Percentiles rank a stretch among this genome's conserved stretches.
Conservation (phyloP, 2,113 vertebrate genomes). For the Rhodinocichla rosea region DNA sequence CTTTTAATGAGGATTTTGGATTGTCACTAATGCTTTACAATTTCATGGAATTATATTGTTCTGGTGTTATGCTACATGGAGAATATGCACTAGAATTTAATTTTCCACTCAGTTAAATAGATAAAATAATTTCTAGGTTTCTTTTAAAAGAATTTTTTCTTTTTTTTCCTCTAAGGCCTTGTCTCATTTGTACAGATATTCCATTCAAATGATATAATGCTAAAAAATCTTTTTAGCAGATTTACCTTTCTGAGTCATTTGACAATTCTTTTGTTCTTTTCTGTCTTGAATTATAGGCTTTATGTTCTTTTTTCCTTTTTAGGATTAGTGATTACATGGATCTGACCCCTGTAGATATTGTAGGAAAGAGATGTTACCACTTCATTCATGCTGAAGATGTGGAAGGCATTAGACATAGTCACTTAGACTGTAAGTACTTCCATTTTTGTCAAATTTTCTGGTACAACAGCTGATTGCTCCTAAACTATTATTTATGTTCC, state of each 20-base stretch:
- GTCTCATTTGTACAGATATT: neutral
- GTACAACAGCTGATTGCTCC: neutral
- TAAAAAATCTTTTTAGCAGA: neutral
- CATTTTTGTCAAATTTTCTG: neutral
- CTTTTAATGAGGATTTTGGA: constrained; percentile 71
- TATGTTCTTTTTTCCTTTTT: constrained; percentile 52
- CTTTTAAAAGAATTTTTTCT: neutral
- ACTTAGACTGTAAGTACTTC: constrained; percentile 93
- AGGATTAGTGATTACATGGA: constrained; percentile 99
- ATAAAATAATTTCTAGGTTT: constrained; percentile 33
- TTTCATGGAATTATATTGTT: constrained; percentile 66
- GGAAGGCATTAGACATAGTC: constrained; percentile 94
- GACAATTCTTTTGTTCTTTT: neutral
- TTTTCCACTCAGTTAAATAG: constrained; percentile 52
- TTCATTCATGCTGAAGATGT: constrained; percentile 98
- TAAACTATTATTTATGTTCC: neutral
- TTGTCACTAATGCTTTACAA: constrained; percentile 62
- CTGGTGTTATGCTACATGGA: constrained; percentile 10
- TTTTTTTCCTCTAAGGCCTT: neutral
- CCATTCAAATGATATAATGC: neutral
- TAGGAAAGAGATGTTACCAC: constrained; percentile 97
- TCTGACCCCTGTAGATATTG: constrained; percentile 92
- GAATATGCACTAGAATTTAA: neutral
- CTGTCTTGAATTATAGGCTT: constrained; percentile 40
- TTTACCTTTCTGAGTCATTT: neutral